phyloP scores from a whole-genome alignment of 2,888 invertebrate species.

The Megastigmus dorsalis region DNA sequence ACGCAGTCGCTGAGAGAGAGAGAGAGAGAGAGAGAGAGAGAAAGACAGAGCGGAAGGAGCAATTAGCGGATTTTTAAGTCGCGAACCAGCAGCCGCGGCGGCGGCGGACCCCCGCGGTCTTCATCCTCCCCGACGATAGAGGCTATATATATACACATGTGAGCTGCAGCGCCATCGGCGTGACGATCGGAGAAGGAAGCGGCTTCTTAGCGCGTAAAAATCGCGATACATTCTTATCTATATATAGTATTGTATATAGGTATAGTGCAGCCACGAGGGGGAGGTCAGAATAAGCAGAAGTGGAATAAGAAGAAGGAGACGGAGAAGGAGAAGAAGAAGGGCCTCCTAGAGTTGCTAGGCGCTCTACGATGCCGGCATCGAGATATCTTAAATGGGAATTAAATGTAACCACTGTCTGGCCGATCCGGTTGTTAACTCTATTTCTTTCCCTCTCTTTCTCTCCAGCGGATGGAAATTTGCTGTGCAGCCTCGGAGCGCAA shows the following conservation, averaged over 20 bases:
- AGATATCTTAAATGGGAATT: slow-evolving; percentile 47
- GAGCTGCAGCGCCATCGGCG: slow-evolving; percentile 64
- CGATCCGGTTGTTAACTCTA: slow-evolving; percentile 43
- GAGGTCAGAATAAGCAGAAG: too few species aligned
- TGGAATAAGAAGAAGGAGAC: neutral
- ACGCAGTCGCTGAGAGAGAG: neutral
- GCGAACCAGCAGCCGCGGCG: slow-evolving; percentile 12
- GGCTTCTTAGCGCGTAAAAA: slow-evolving; percentile 19
- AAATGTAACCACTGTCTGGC: slow-evolving; percentile 43
- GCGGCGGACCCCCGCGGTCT: slow-evolving; percentile 40
- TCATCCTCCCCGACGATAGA: neutral
- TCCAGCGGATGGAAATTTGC: slow-evolving; percentile 15
- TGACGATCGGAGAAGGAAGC: slow-evolving; percentile 63
- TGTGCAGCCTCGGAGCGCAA: neutral
- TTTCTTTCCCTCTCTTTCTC: too few species aligned
- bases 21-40: neutral
- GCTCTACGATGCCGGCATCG: slow-evolving; percentile 24
- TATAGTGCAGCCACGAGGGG: neutral
- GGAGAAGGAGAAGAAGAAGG: neutral
- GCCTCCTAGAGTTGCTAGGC: neutral
- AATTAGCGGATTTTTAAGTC: slow-evolving; percentile 55
- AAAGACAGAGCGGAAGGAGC: slow-evolving; percentile 20
- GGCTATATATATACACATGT: too few species aligned
- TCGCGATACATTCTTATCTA: neutral
- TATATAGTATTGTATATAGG: too few species aligned